Percentiles rank a stretch among this genome's conserved stretches.
phyloP scores from a whole-genome alignment of 1,140 invertebrate genomes.

The Philotrypesis tridentata region DNA sequence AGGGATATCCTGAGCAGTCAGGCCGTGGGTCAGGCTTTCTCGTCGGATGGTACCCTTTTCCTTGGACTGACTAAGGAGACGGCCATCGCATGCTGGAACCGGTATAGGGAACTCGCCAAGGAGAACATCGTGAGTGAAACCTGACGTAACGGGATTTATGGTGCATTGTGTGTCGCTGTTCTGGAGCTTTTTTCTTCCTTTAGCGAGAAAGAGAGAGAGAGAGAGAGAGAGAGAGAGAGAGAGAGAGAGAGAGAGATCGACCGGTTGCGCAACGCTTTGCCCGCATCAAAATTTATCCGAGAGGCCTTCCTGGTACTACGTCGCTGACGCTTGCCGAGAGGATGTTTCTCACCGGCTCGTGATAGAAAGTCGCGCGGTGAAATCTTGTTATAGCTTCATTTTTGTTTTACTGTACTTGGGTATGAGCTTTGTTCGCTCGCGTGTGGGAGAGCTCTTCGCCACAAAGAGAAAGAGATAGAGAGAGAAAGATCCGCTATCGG shows the following conservation, averaged over 20 bases:
- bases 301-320: too few relatives aligned
- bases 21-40: constrained; percentile 61
- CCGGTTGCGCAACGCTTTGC: too few relatives aligned
- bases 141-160: constrained; percentile 4
- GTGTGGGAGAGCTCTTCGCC: too few relatives aligned
- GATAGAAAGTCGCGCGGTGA: not conserved
- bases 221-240: too few relatives aligned
- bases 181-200: not conserved
- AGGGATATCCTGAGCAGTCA: constrained; percentile 52
- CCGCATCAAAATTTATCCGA: too few relatives aligned
- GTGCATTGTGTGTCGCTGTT: constrained; percentile 1
- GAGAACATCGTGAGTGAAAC: constrained; percentile 40
- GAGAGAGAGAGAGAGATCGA: too few relatives aligned
- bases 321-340: too few relatives aligned
- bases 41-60: constrained; percentile 61
- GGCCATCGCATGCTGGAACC: constrained; percentile 64
- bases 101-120: constrained; percentile 35
- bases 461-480: too few relatives aligned
- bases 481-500: too few relatives aligned
- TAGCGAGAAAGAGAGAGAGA: too few relatives aligned
- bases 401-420: not conserved
- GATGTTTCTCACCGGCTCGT: too few relatives aligned
- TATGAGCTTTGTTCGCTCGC: not conserved
- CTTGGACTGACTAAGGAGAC: constrained; percentile 57
- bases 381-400: not conserved